Conservation (phyloP, 2,888 invertebrate genomes). For the Halocaridina rubra region DNA sequence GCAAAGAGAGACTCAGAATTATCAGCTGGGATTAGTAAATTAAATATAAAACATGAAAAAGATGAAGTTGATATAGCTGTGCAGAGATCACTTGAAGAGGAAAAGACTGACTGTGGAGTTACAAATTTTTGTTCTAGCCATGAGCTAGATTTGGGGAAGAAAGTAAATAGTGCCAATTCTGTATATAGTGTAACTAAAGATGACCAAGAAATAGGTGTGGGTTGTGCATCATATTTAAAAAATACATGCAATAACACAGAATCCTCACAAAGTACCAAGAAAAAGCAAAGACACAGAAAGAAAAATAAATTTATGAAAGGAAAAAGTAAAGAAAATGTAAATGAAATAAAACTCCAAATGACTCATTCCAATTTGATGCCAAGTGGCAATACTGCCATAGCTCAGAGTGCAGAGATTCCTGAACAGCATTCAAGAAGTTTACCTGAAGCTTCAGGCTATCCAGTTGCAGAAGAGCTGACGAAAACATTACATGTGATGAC, state of each 20-base stretch:
- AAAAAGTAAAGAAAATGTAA: not conserved
- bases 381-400: too few species aligned
- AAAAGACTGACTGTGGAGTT: too few species aligned
- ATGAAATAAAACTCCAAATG: not conserved
- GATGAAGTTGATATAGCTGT: not conserved
- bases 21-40: not conserved
- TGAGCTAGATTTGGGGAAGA: not conserved
- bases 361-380: too few species aligned
- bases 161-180: slow-evolving; percentile 29
- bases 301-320: not conserved
- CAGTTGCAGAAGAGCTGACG: too few species aligned
- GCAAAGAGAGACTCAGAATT: too few species aligned
- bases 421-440: too few species aligned
- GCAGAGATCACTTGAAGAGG: not conserved
- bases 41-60: not conserved
- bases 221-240: not conserved
- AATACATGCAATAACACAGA: not conserved
- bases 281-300: not conserved
- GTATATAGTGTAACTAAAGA: slow-evolving; percentile 18
- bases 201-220: not conserved
- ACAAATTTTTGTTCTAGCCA: too few species aligned
- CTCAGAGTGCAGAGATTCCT: too few species aligned
- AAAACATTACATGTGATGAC: too few species aligned
- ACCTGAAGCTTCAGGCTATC: too few species aligned
- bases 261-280: slow-evolving; percentile 15